phyloP scores from a whole-genome alignment of 2,797 vertebrate species.

The Taeniopygia guttata region DNA sequence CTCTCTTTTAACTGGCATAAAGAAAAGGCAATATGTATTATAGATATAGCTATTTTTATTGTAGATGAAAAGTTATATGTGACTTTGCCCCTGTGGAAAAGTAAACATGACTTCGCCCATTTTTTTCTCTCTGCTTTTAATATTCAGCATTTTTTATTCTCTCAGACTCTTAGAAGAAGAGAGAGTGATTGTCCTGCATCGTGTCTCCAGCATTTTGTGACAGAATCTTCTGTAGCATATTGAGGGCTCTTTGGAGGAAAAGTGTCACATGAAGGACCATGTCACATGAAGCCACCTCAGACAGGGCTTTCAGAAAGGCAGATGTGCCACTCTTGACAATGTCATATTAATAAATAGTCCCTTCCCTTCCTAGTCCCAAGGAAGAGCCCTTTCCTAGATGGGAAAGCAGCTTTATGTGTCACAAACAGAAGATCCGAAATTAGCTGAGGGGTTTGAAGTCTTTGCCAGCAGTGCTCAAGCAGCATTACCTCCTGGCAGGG shows the following conservation, averaged over 20 bases:
- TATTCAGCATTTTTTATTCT: not conserved
- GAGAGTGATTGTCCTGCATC: not conserved
- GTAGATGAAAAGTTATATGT: not conserved
- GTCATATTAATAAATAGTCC: not conserved
- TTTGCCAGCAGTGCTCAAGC: slow-evolving; percentile 31
- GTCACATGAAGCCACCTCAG: not conserved
- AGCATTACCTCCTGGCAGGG: not conserved
- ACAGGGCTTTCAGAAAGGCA: not conserved
- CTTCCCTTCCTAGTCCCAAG: not conserved
- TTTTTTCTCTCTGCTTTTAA: not conserved
- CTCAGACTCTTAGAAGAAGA: not conserved
- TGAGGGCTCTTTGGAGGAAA: not conserved
- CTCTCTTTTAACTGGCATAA: not conserved
- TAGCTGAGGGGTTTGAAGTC: slow-evolving; percentile 36
- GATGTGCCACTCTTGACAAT: not conserved
- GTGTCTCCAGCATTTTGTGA: not conserved
- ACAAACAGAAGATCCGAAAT: slow-evolving; percentile 2
- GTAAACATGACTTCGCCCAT: not conserved
- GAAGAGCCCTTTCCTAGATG: not conserved
- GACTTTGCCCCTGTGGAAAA: not conserved
- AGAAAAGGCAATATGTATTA: not conserved
- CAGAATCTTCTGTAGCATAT: not conserved
- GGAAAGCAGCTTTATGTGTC: not conserved
- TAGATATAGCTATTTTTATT: not conserved
- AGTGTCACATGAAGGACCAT: not conserved